A percentile compares a stretch with the other conserved stretches of the same genome.
phyloP scores from a whole-genome alignment of 2,797 vertebrate species.

The Pteronotus mesoamericanus region DNA sequence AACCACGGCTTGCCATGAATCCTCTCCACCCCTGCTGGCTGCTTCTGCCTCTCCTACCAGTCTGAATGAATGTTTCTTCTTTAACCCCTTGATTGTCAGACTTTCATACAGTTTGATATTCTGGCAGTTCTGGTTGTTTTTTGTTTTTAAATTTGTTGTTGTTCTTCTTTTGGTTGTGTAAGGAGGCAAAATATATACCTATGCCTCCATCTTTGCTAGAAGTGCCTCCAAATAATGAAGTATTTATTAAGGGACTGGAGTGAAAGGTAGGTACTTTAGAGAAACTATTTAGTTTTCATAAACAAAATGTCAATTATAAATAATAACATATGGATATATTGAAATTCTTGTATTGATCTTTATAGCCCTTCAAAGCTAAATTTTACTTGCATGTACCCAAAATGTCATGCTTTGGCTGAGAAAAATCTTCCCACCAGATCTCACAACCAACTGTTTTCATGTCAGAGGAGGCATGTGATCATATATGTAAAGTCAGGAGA shows the following conservation, averaged over 20 bases:
- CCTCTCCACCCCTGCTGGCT: too few relatives aligned
- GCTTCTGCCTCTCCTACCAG: too few relatives aligned
- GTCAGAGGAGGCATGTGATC: neutral
- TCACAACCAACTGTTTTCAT: neutral
- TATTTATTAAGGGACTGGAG: neutral
- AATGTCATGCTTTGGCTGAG: neutral
- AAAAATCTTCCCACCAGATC: neutral
- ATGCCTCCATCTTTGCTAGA: too few relatives aligned
- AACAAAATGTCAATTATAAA: conserved; percentile 1
- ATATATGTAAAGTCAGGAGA: neutral
- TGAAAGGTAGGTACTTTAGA: neutral
- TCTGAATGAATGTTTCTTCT: too few relatives aligned
- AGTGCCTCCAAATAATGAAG: neutral
- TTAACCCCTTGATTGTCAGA: too few relatives aligned
- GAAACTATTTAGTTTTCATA: neutral
- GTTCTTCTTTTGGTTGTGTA: too few relatives aligned
- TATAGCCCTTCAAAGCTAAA: neutral
- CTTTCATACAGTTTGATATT: too few relatives aligned
- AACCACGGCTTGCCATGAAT: too few relatives aligned
- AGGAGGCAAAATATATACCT: too few relatives aligned
- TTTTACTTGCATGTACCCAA: neutral
- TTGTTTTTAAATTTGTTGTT: too few relatives aligned
- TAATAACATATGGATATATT: neutral
- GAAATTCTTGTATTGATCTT: neutral
- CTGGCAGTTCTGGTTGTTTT: too few relatives aligned